phyloP scores from a whole-genome alignment of 2,797 vertebrate species.

The Sebastes iracundus region DNA sequence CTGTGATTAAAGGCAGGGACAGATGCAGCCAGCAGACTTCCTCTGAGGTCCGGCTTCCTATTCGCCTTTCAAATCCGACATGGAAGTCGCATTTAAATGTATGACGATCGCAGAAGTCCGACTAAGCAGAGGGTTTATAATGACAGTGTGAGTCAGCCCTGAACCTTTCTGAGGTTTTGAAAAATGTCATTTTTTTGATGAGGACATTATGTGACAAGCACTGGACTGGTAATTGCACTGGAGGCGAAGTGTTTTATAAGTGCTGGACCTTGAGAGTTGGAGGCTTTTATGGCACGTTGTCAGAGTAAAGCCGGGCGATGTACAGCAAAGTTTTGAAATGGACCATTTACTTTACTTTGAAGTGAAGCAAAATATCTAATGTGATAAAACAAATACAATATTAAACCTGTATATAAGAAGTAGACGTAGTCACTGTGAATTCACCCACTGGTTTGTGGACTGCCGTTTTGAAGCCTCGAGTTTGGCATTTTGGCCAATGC shows the following conservation, averaged over 20 bases:
- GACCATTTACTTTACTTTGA: neutral
- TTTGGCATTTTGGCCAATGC: too few species aligned
- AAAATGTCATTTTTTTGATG: neutral
- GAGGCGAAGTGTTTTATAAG: neutral
- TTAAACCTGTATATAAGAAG: neutral
- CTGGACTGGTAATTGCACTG: neutral
- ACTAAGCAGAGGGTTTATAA: neutral
- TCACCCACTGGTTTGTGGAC: too few species aligned
- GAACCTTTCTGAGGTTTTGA: slow-evolving; percentile 13
- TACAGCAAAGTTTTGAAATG: neutral
- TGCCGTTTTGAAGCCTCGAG: too few species aligned
- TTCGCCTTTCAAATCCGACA: neutral
- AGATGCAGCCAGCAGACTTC: neutral
- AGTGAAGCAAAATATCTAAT: neutral
- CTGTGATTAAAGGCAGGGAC: slow-evolving; percentile 23
- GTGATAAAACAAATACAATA: neutral
- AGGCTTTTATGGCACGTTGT: neutral
- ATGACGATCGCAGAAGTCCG: neutral
- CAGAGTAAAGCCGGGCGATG: neutral
- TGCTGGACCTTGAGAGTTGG: neutral
- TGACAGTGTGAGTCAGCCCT: slow-evolving; percentile 10
- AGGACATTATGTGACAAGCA: neutral
- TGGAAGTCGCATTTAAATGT: slow-evolving; percentile 14
- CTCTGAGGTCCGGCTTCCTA: neutral
- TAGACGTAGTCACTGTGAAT: neutral